Base-by-base conservation (phyloP, 2,797 vertebrate genomes). In the Eidolon dupreanum region DNA sequence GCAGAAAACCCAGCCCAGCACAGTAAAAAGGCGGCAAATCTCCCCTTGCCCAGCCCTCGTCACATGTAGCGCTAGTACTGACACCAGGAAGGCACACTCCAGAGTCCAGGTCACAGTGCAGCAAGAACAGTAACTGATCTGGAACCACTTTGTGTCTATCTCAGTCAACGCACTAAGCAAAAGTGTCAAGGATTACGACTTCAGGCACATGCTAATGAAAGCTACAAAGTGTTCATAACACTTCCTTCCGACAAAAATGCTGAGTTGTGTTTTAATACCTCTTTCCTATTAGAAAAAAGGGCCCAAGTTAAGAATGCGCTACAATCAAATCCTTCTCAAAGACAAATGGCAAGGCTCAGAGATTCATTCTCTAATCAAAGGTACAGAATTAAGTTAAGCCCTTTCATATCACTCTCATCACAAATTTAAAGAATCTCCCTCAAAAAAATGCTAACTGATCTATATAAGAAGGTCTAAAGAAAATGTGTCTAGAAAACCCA, bases 291-390 rank as follows among this genome's bases (percentile, higher is more conserved):
- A 59, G 5, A 70, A 31, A 78, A 90, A 4, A 36, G 19, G 31
- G 51, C 88, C 78, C 36, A 63, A 33, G 71, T 83, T 85, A 93
- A 94, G 94, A 74, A 74, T 0, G 1, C 59, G 73, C 33, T 86
- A 2, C 3, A 3, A 43, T 88, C 93, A 74, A 96, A 75, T 85
- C 94, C 31, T 94, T 49, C 70, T 77, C 57, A 78, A 68, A 96
- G 78, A 93, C 46, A 70, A 68, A 86, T 28, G 22, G 71, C 8
- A 57, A 38, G 57, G 65, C 28, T 90, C 71, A 74, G 55, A 46
- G 63, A 96, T 78, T 81, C 70, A 92, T 73, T 41, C 53, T 24
- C 46, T 36, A 17, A 43, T 17, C 93, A 90, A 88, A 92, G 73
- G 90, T 66, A 92, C 1, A 20, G 24, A 77, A 19, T 4, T 55